Evolutionary conservation across 1,140 invertebrate genomes (phyloP).

Genomic region (Ceratina australensis): DNA sequence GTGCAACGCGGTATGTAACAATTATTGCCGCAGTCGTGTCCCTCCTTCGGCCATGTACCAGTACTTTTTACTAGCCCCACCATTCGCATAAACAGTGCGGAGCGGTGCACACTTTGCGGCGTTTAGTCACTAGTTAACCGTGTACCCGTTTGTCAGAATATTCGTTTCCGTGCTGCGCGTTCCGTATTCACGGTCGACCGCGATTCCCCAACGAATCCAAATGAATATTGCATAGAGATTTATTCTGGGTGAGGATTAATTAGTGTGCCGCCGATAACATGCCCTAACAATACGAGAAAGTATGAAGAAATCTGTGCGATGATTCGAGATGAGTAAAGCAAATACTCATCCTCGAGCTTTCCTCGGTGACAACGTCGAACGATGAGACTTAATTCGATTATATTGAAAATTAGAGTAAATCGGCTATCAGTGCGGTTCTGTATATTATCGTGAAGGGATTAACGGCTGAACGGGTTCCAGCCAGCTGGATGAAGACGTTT

Average conservation of each 20-base stretch:
- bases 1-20: slow-evolving; percentile 63
- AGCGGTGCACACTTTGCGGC: slow-evolving; percentile 51
- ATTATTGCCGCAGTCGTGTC: slow-evolving; percentile 62
- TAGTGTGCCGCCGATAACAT: not conserved
- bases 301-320: not conserved
- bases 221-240: not conserved
- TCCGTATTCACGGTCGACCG: not conserved
- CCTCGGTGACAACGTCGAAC: no score
- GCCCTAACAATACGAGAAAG: not conserved
- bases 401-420: no score
- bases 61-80: slow-evolving; percentile 70
- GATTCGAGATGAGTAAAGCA: not conserved
- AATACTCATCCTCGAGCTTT: no score
- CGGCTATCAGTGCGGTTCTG: not conserved
- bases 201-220: not conserved
- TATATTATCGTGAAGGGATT: not conserved
- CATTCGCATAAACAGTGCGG: slow-evolving; percentile 55
- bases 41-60: slow-evolving; percentile 28
- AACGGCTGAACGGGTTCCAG: no score
- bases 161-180: slow-evolving; percentile 11
- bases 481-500: no score
- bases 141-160: slow-evolving; percentile 8
- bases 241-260: not conserved
- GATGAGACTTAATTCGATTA: no score
- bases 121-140: slow-evolving; percentile 61